Percentiles rank a stretch among this genome's conserved stretches.
These are phyloP conservation scores for Megalopta genalis DNA, from an alignment of 1,140 invertebrate species.

Conservation along the genomic window DNA sequence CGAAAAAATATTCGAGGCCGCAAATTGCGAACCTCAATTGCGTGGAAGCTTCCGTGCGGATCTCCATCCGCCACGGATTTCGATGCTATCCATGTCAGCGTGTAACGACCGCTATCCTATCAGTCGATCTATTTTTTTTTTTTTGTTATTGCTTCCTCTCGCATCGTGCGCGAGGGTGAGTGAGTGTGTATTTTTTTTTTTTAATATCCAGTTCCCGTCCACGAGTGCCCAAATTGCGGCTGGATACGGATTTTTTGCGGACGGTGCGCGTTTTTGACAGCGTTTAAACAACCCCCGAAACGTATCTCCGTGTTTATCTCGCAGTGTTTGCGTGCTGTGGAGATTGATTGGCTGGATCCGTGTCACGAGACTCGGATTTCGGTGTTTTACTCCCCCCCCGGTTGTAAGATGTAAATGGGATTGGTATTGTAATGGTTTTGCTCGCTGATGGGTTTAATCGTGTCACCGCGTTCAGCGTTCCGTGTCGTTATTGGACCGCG, in stretches of 20 bases:
- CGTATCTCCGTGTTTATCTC: background rate
- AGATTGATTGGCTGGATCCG: conserved; percentile 13
- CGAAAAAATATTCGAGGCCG: conserved; percentile 16
- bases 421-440: too few species aligned
- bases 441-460: too few species aligned
- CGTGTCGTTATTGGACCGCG: too few species aligned
- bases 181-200: background rate
- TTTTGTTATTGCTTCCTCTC: too few species aligned
- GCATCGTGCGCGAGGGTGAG: too few species aligned
- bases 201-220: conserved; percentile 2
- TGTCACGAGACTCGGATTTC: background rate
- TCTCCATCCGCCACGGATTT: background rate
- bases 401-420: background rate
- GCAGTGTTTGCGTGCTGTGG: conserved; percentile 9
- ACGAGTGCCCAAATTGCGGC: background rate
- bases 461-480: too few species aligned
- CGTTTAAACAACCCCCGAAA: conserved; percentile 11
- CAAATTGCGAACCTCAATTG: background rate
- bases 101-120: background rate
- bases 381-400: too few species aligned
- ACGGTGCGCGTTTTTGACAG: background rate
- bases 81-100: background rate
- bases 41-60: background rate
- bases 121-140: background rate
- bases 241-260: background rate